phyloP scores from a whole-genome alignment of 2,797 vertebrate species.

The Pseudotriccus pelzelni region DNA sequence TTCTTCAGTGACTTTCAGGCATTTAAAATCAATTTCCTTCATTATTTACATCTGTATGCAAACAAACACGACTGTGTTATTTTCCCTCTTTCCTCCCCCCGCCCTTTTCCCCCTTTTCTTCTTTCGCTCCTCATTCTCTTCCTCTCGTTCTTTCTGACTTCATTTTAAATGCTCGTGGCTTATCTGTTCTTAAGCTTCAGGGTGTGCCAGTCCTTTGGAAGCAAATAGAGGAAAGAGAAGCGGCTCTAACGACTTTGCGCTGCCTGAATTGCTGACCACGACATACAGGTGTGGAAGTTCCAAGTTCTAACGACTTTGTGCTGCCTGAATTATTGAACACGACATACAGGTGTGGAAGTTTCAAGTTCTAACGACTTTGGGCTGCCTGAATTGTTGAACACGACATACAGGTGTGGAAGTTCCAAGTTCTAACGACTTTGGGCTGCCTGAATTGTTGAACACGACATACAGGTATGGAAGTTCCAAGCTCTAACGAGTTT shows the following conservation, averaged over 20 bases:
- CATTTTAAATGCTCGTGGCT: background rate
- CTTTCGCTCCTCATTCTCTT: background rate
- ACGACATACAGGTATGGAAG: background rate
- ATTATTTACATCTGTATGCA: background rate
- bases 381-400: background rate
- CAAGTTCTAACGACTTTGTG: background rate
- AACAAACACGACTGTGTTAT: background rate
- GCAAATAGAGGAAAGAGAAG: background rate
- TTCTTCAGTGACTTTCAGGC: background rate
- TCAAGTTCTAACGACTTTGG: too few species aligned
- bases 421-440: too few species aligned
- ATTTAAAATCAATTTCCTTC: background rate
- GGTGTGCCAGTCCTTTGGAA: background rate
- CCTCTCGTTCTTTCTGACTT: background rate
- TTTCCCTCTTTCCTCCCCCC: background rate
- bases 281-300: background rate
- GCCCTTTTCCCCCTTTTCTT: too few species aligned
- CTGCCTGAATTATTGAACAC: background rate
- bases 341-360: background rate
- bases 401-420: background rate
- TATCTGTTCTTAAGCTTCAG: background rate
- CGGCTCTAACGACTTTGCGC: too few species aligned
- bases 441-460: background rate
- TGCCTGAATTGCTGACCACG: background rate
- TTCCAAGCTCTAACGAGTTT: too few species aligned